Conservation (phyloP, 2,888 invertebrate genomes). For the Crematogaster levior region DNA sequence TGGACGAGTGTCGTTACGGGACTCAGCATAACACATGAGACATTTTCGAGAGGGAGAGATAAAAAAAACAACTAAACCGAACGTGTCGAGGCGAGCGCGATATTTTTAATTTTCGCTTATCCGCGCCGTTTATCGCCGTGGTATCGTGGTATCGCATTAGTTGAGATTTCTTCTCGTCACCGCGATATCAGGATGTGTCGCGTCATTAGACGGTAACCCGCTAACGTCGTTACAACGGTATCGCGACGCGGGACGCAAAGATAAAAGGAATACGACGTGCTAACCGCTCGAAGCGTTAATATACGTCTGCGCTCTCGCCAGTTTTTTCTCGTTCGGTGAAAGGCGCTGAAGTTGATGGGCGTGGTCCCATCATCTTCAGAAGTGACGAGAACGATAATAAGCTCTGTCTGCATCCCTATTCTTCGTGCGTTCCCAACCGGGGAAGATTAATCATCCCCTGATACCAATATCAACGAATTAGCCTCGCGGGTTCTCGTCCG, state of each 20-base stretch:
- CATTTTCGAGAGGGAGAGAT: constrained; percentile 2
- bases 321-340: not conserved
- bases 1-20: not conserved
- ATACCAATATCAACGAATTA: constrained; percentile 66
- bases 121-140: not conserved
- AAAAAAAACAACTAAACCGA: not conserved
- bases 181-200: constrained; percentile 18
- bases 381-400: constrained; percentile 10
- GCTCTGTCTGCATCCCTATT: not conserved
- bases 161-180: constrained; percentile 10
- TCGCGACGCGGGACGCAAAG: not conserved
- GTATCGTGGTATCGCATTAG: not conserved
- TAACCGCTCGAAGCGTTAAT: constrained; percentile 14
- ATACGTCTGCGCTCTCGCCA: not conserved
- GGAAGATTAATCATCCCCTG: constrained; percentile 68
- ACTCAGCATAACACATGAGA: not conserved
- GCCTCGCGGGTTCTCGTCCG: constrained; percentile 27
- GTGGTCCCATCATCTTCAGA: not conserved
- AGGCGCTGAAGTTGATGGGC: not conserved
- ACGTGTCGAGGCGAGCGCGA: not conserved
- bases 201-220: constrained; percentile 31
- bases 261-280: constrained; percentile 12
- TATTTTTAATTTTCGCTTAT: constrained; percentile 23
- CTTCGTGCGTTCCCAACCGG: not conserved
- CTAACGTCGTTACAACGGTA: constrained; percentile 18